phyloP scores from a whole-genome alignment of 2,888 invertebrate genomes.

The Linnaemya tessellans region DNA sequence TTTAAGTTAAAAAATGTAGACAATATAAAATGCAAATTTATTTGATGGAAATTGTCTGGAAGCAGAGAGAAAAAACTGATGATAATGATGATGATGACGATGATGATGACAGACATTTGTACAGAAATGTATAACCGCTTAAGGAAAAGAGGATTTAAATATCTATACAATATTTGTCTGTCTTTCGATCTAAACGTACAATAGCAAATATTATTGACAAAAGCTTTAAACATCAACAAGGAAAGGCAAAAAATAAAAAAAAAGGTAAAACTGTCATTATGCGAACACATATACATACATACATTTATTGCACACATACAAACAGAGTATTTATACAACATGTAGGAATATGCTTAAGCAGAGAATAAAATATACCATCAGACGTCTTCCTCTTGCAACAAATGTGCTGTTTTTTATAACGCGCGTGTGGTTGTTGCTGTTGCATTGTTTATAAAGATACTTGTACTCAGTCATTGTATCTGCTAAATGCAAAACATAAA shows the following conservation, averaged over 20 bases:
- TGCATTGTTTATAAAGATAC: conserved; percentile 52
- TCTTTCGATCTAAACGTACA: conserved; percentile 22
- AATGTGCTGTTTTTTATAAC: conserved; percentile 6
- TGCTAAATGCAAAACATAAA: conserved; percentile 65
- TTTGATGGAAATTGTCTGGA: conserved; percentile 44
- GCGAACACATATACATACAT: neutral
- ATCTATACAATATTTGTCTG: neutral
- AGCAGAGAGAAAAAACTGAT: neutral
- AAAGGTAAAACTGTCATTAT: conserved; percentile 53
- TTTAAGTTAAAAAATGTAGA: conserved; percentile 8
- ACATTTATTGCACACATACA: no score
- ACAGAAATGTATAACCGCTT: conserved; percentile 33
- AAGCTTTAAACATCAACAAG: conserved; percentile 50
- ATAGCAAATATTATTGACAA: conserved; percentile 56
- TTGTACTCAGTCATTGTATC: conserved; percentile 47
- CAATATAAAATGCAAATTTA: conserved; percentile 49
- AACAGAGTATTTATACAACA: no score
- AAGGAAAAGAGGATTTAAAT: conserved; percentile 52
- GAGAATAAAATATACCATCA: conserved; percentile 32
- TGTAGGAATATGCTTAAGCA: conserved; percentile 5
- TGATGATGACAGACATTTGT: conserved; percentile 1
- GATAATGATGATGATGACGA: neutral
- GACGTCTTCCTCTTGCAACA: conserved; percentile 27
- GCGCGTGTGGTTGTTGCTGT: conserved; percentile 31
- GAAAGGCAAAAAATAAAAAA: conserved; percentile 2